Percentiles rank a stretch among this genome's conserved stretches.
phyloP scores from a whole-genome alignment of 2,888 invertebrate genomes.

The Thereva nobilitata region DNA sequence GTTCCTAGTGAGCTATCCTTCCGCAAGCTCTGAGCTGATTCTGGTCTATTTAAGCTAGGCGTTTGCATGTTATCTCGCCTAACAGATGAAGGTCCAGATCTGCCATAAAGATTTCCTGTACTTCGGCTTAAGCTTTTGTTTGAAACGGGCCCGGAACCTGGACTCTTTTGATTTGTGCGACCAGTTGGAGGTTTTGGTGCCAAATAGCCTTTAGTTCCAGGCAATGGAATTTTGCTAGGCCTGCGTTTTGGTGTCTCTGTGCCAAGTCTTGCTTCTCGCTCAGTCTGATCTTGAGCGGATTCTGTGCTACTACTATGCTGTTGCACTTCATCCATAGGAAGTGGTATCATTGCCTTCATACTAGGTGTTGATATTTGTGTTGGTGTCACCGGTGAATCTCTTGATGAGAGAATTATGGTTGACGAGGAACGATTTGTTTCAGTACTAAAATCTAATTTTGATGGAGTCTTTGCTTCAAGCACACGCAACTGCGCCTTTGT shows the following conservation, averaged over 20 bases:
- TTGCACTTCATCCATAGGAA: constrained; percentile 60
- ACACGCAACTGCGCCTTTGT: constrained; percentile 77
- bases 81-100: constrained; percentile 45
- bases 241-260: constrained; percentile 54
- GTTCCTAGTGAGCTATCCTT: constrained; percentile 50
- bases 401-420: constrained; percentile 53
- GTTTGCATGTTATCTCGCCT: constrained; percentile 36
- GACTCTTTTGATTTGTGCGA: constrained; percentile 40
- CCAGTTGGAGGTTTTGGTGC: constrained; percentile 67
- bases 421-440: constrained; percentile 54
- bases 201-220: constrained; percentile 62
- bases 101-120: constrained; percentile 54
- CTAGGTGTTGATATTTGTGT: constrained; percentile 61
- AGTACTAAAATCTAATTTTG: constrained; percentile 44
- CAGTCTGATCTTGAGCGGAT: constrained; percentile 65
- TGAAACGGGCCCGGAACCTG: constrained; percentile 48
- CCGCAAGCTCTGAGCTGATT: constrained; percentile 61
- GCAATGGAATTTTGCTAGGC: constrained; percentile 75
- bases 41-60: constrained; percentile 59
- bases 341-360: constrained; percentile 65
- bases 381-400: constrained; percentile 47
- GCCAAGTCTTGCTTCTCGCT: constrained; percentile 48
- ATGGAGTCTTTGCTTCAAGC: constrained; percentile 62
- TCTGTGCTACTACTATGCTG: constrained; percentile 67
- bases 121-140: constrained; percentile 56